Percentiles rank a stretch among this genome's conserved stretches.
These are phyloP conservation scores for Drosophila macrospina DNA, from an alignment of 2,888 invertebrate species.

Conservation along the genomic window DNA sequence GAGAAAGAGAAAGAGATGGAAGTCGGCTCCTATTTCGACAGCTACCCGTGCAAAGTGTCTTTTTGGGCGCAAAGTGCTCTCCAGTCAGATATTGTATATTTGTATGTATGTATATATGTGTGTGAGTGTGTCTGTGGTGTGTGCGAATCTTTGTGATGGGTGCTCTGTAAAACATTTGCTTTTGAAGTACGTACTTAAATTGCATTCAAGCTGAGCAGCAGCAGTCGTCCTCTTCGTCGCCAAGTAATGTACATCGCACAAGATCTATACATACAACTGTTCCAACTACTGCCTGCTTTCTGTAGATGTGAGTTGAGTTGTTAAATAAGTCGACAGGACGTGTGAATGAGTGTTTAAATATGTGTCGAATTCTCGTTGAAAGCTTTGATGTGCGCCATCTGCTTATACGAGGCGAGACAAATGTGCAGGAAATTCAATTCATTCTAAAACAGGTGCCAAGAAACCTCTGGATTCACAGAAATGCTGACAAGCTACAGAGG, in stretches of 20 bases:
- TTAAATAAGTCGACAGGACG: slow-evolving; percentile 76
- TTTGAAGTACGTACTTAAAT: slow-evolving; percentile 76
- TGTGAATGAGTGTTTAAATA: slow-evolving; percentile 75
- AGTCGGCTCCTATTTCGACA: slow-evolving; percentile 51
- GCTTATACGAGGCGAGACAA: slow-evolving; percentile 39
- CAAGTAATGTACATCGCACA: slow-evolving; percentile 57
- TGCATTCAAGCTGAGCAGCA: slow-evolving; percentile 75
- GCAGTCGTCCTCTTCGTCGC: slow-evolving; percentile 43
- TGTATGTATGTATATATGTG: slow-evolving; percentile 25
- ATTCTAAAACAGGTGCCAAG: slow-evolving; percentile 32
- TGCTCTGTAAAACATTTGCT: slow-evolving; percentile 77
- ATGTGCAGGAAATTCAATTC: slow-evolving; percentile 34
- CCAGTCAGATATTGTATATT: slow-evolving; percentile 40
- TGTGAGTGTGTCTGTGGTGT: slow-evolving; percentile 2
- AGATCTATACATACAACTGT: slow-evolving; percentile 65
- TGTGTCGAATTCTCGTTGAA: slow-evolving; percentile 65
- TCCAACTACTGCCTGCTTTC: slow-evolving; percentile 17
- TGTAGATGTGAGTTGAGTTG: slow-evolving; percentile 49
- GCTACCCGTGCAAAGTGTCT: slow-evolving; percentile 63
- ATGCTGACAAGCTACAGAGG: neutral
- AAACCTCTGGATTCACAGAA: neutral
- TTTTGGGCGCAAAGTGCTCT: slow-evolving; percentile 72
- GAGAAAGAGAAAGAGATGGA: slow-evolving; percentile 4
- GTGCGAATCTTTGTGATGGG: slow-evolving; percentile 40
- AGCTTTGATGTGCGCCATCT: slow-evolving; percentile 16